Base-by-base conservation (phyloP, 2,888 invertebrate species). In the Limnephilus lunatus region DNA sequence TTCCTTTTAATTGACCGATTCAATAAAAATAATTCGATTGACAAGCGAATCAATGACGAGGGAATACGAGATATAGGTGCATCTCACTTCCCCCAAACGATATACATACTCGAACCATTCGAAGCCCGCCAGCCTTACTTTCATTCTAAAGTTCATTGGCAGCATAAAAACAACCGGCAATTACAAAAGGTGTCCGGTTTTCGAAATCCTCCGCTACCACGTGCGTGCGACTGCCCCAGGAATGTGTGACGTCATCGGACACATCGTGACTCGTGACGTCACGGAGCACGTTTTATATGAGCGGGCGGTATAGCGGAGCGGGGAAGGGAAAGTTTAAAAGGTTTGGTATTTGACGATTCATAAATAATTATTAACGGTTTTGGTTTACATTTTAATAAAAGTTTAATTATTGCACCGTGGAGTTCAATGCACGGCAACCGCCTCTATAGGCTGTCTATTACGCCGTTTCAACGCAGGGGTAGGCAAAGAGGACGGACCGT, bases 261-360 rank as follows among this genome's bases (percentile, higher is more conserved):
- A 48, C 44, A 39, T 44, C 86, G 30, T 86, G 86, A 86, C 86
- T 44, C 86, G 30, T 86, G 86, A 86, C 86, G 86, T 86, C 86
- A 86, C 48, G n/a, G 5, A 44, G 44, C 44, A 15, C 5, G 86
- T 35, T 44, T 30, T 39, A 85, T 19, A 39, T n/a, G 25, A 25
- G 48, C 86, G 15, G 12, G n/a, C 11, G n/a, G 39, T n/a, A 14
- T 48, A 9, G 83, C 19, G 35, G 83, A 83, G 15, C 25, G 83
- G 35, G 83, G 83, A 83, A 83, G 35, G 19, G 83, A 83, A 83
- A 83, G 83, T 83, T 83, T 83, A 83, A 83, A 25, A 83, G 83
- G 3, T 68, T 9, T 68, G 5, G 25, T n/a, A 9, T 68, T 68
- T n/a, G 25, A n/a, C 68, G 25, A 68, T 68, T 68, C 3, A 35